phyloP scores from a whole-genome alignment of 2,113 vertebrate genomes.

The Indri indri region DNA sequence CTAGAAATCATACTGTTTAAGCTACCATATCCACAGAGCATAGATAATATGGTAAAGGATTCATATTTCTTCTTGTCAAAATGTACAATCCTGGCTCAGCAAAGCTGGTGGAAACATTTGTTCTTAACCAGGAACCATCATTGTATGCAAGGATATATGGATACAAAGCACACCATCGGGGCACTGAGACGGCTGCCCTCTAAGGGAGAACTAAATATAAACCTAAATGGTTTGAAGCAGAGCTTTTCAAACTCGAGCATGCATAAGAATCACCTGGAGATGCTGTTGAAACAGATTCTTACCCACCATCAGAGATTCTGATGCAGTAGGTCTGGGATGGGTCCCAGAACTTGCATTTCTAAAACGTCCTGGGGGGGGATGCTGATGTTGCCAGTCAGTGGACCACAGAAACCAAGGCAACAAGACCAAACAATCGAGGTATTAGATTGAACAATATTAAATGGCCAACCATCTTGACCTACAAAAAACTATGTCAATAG shows the following conservation, averaged over 20 bases:
- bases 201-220: neutral
- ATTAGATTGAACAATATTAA: neutral
- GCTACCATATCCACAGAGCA: neutral
- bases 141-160: neutral
- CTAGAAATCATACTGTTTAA: neutral
- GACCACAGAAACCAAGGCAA: neutral
- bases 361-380: neutral
- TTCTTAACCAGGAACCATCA: neutral
- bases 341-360: neutral
- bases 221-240: neutral
- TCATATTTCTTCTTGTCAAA: slow-evolving; percentile 5
- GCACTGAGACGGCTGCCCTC: neutral
- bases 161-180: neutral
- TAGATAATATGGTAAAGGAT: neutral
- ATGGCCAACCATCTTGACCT: neutral
- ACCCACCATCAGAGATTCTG: neutral
- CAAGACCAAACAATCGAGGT: neutral
- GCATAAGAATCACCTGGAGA: neutral
- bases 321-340: neutral
- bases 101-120: neutral
- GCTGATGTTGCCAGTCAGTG: neutral
- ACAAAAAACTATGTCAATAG: neutral
- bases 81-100: neutral
- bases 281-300: neutral
- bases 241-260: neutral